Percentiles rank a stretch among this genome's conserved stretches.
Evolutionary conservation across 2,113 vertebrate species (phyloP).

Genomic region (Pimephales promelas): DNA sequence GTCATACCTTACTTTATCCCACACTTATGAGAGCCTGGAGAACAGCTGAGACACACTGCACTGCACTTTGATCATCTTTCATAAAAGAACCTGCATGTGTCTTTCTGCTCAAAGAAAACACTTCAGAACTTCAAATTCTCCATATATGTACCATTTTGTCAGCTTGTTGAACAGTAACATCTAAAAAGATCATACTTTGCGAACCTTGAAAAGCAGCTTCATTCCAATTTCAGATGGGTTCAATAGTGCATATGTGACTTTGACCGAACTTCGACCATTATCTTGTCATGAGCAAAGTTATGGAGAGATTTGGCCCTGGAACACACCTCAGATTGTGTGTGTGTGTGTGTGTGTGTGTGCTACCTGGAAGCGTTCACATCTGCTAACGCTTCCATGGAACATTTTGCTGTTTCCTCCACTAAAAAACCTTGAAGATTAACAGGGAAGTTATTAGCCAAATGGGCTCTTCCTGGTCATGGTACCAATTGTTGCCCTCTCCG

Average conservation of each 20-base stretch:
- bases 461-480: slow-evolving; percentile 78
- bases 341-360: slow-evolving; percentile 37
- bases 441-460: slow-evolving; percentile 84
- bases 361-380: slow-evolving; percentile 76
- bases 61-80: slow-evolving; percentile 47
- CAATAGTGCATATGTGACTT: slow-evolving; percentile 38
- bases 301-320: slow-evolving; percentile 35
- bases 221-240: slow-evolving; percentile 26
- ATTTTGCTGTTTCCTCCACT: slow-evolving; percentile 79
- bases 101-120: slow-evolving; percentile 17
- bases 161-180: slow-evolving; percentile 11
- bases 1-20: slow-evolving; percentile 71
- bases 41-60: slow-evolving; percentile 30
- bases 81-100: background rate
- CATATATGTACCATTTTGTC: slow-evolving; percentile 7
- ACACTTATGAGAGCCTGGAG: slow-evolving; percentile 40
- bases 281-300: slow-evolving; percentile 44
- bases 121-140: background rate
- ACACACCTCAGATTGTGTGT: slow-evolving; percentile 55
- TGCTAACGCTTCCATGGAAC: slow-evolving; percentile 81
- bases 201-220: slow-evolving; percentile 23
- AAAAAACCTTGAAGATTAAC: slow-evolving; percentile 72
- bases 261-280: slow-evolving; percentile 32
- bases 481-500: slow-evolving; percentile 40
- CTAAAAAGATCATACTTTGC: slow-evolving; percentile 26